A percentile compares a stretch with the other conserved stretches of the same genome.
These are phyloP conservation scores for Tinea semifulvella DNA, from an alignment of 2,888 invertebrate genomes.

Conservation along the genomic window DNA sequence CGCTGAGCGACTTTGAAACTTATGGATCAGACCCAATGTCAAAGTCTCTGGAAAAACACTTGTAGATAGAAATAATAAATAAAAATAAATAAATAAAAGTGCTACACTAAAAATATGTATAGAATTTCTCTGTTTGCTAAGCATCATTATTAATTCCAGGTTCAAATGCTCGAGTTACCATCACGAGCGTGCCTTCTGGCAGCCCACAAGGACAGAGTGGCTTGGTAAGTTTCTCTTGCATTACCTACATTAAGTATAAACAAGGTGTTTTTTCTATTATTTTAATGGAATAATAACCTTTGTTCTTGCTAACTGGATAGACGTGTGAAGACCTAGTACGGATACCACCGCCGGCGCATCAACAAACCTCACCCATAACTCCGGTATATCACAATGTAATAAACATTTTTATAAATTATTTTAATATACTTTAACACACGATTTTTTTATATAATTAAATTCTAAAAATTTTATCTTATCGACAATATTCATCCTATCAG, in stretches of 20 bases:
- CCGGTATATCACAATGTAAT: constrained; percentile 67
- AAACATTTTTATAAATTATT: neutral
- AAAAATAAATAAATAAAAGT: too few relatives aligned
- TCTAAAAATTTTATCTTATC: neutral
- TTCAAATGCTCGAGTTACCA: constrained; percentile 56
- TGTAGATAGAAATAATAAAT: too few relatives aligned
- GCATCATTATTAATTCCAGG: constrained; percentile 35
- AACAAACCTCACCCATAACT: constrained; percentile 77
- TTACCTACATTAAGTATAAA: neutral
- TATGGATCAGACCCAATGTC: neutral
- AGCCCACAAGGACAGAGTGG: constrained; percentile 68
- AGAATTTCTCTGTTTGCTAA: too few relatives aligned
- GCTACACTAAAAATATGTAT: too few relatives aligned
- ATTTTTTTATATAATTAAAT: neutral
- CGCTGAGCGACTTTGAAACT: too few relatives aligned
- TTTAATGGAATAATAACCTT: constrained; percentile 23
- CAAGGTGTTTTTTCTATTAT: constrained; percentile 5
- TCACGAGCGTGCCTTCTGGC: constrained; percentile 66
- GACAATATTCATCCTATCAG: too few relatives aligned
- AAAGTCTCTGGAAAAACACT: neutral
- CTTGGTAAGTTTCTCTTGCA: constrained; percentile 69
- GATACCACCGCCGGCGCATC: constrained; percentile 88
- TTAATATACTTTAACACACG: constrained; percentile 17
- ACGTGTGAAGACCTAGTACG: constrained; percentile 70
- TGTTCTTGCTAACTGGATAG: constrained; percentile 64